Conservation (phyloP, 2,797 vertebrate genomes). For the Mus spretus region DNA sequence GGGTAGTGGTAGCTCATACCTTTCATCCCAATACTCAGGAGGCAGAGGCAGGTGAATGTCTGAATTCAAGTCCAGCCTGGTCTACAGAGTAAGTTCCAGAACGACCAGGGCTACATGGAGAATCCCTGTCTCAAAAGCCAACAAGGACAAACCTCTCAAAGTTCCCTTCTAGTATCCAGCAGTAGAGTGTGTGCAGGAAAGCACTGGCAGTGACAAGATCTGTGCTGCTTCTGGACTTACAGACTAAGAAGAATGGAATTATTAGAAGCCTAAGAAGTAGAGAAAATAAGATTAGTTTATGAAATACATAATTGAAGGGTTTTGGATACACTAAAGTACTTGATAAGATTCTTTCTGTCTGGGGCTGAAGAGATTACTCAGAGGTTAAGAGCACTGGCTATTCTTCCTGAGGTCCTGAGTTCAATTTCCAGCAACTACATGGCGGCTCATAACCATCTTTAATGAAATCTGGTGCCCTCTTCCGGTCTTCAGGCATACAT, state of each 20-base stretch:
- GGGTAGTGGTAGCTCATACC: background rate
- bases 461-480: no score
- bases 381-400: no score
- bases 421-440: no score
- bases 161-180: background rate
- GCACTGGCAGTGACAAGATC: constrained; percentile 26
- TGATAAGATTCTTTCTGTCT: constrained; percentile 6
- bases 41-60: background rate
- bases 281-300: constrained; percentile 56
- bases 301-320: constrained; percentile 7
- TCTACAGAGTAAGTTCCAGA: background rate
- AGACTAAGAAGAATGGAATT: constrained; percentile 8
- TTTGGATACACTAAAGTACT: background rate
- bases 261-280: constrained; percentile 8
- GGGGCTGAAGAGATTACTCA: no score
- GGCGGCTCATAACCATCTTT: no score
- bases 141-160: no score
- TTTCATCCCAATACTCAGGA: background rate
- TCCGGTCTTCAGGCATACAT: no score
- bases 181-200: background rate
- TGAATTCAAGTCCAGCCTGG: background rate
- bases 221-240: background rate
- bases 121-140: background rate
- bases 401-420: no score
- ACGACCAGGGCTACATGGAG: background rate